Conservation (phyloP, 2,113 vertebrate species). For the Actenoides hombroni region DNA sequence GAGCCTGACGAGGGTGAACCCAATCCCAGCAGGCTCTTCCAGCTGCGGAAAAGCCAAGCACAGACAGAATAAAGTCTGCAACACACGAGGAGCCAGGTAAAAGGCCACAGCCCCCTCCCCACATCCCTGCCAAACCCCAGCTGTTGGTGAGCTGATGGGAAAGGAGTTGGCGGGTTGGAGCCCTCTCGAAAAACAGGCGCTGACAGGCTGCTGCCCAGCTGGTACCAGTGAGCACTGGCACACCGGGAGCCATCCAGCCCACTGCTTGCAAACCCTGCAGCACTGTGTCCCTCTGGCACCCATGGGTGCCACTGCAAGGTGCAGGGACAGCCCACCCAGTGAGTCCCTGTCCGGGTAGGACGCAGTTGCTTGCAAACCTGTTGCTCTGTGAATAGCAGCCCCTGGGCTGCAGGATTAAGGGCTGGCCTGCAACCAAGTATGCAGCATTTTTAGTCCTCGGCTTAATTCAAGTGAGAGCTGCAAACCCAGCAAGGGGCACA, state of each 20-base stretch:
- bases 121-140: not conserved
- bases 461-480: not conserved
- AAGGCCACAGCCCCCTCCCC: accelerated
- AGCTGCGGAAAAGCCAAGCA: not conserved
- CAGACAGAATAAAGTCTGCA: not conserved
- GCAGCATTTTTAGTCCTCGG: slow-evolving; percentile 13
- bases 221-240: not conserved
- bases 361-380: slow-evolving; percentile 49
- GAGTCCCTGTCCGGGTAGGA: not conserved
- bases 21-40: accelerated
- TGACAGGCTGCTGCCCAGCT: not conserved
- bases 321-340: not conserved
- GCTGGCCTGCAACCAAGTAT: slow-evolving; percentile 46
- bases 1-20: not conserved
- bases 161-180: not conserved
- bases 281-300: accelerated
- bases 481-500: not conserved
- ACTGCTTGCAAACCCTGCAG: not conserved
- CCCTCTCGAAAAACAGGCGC: not conserved
- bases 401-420: not conserved
- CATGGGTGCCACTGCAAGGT: not conserved
- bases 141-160: not conserved
- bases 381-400: slow-evolving; percentile 47
- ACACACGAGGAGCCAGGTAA: not conserved
- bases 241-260: not conserved